A percentile compares a stretch with the other conserved stretches of the same genome.
These are phyloP conservation scores for Choloepus hoffmanni DNA, from an alignment of 2,113 vertebrate genomes.

Conservation along the genomic window DNA sequence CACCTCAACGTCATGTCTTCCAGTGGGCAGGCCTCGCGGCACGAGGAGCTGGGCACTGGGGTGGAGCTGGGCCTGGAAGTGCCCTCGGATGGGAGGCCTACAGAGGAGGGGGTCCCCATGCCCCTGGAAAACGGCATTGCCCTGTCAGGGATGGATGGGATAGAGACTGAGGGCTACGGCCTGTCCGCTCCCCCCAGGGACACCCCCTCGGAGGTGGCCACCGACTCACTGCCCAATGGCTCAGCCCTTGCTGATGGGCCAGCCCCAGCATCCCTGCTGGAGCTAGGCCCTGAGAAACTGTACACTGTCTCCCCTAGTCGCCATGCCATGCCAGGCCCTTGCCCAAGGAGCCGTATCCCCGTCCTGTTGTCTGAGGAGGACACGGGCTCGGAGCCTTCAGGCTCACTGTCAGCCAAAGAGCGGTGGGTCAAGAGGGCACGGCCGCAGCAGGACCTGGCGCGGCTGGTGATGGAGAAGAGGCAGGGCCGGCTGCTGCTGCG, in stretches of 20 bases:
- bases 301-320: conserved; percentile 50
- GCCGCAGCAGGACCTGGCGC: conserved; percentile 90
- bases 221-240: conserved; percentile 78
- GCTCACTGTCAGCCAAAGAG: conserved; percentile 87
- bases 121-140: conserved; percentile 80
- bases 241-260: conserved; percentile 4
- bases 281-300: conserved; percentile 62
- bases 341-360: conserved; percentile 93
- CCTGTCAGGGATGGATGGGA: conserved; percentile 76
- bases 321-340: conserved; percentile 76
- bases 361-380: conserved; percentile 94
- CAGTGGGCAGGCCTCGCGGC: conserved; percentile 86
- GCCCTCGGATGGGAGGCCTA: conserved; percentile 76
- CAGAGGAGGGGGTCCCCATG: conserved; percentile 72
- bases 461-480: conserved; percentile 93
- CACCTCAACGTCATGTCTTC: conserved; percentile 98
- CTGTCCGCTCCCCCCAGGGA: conserved; percentile 73
- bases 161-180: conserved; percentile 80
- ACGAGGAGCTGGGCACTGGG: conserved; percentile 81
- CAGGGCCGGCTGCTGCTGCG: conserved; percentile 90
- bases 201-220: conserved; percentile 71
- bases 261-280: conserved; percentile 43
- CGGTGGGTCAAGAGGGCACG: conserved; percentile 87
- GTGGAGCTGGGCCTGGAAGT: conserved; percentile 82
- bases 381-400: conserved; percentile 91